Conservation (phyloP, 2,113 vertebrate species). For the Gorsachius goisagi region DNA sequence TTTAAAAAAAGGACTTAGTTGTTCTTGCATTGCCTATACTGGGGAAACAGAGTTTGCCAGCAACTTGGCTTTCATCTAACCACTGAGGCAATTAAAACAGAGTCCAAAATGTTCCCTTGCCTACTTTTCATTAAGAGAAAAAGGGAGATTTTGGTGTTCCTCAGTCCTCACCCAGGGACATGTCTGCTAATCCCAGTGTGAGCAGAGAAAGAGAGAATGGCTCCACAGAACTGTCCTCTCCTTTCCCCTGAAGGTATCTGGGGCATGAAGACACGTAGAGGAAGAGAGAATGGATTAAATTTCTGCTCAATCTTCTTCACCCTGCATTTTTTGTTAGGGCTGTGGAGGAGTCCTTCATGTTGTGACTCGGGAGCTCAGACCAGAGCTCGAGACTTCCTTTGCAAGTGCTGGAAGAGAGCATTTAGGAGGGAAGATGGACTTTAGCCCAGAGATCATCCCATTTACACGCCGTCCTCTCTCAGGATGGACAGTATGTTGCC, state of each 20-base stretch:
- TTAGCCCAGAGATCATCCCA: neutral
- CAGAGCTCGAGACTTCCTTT: neutral
- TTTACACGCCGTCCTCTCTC: neutral
- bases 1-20: neutral
- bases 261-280: rapidly evolving
- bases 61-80: neutral
- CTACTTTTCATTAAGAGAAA: neutral
- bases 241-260: neutral
- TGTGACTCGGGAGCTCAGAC: neutral
- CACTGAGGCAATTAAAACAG: neutral
- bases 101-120: neutral
- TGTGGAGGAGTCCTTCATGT: neutral
- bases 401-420: neutral
- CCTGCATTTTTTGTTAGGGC: neutral
- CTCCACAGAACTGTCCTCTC: neutral
- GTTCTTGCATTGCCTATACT: neutral
- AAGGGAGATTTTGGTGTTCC: neutral
- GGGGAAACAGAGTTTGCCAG: neutral
- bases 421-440: neutral
- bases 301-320: neutral
- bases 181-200: neutral
- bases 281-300: neutral
- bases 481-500: neutral
- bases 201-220: neutral
- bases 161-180: neutral